phyloP scores from a whole-genome alignment of 2,113 vertebrate species.

The Ptychochromis oligacanthus region DNA sequence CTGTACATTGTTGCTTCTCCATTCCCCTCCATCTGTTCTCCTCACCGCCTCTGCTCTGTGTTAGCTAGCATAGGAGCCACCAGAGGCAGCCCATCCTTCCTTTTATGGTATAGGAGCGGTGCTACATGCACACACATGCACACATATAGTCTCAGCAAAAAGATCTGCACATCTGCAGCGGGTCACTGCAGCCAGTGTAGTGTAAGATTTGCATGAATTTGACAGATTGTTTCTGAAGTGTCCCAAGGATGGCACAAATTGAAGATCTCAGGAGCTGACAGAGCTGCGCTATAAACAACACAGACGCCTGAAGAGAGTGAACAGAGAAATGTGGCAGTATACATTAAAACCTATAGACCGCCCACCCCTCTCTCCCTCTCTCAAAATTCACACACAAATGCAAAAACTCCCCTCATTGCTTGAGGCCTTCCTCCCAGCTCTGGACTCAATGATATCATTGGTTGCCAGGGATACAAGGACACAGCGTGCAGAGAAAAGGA shows the following conservation, averaged over 20 bases:
- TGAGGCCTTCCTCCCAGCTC: slow-evolving; percentile 72
- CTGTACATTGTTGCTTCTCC: slow-evolving; percentile 31
- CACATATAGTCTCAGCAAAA: slow-evolving; percentile 12
- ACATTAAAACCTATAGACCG: neutral
- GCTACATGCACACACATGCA: slow-evolving; percentile 24
- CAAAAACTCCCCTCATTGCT: slow-evolving; percentile 60
- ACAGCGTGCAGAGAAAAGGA: slow-evolving; percentile 67
- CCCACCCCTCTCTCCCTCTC: neutral
- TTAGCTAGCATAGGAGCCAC: slow-evolving; percentile 55
- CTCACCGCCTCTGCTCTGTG: slow-evolving; percentile 41
- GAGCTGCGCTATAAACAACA: neutral
- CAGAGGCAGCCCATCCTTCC: slow-evolving; percentile 69
- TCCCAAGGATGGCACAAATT: neutral
- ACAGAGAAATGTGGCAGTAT: slow-evolving; percentile 15
- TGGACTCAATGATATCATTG: slow-evolving; percentile 78
- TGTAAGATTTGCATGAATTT: slow-evolving; percentile 20
- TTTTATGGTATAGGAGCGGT: slow-evolving; percentile 70
- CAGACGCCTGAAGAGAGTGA: neutral
- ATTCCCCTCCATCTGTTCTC: slow-evolving; percentile 54
- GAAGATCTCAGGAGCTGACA: neutral
- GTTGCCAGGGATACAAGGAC: slow-evolving; percentile 82
- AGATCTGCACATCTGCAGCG: slow-evolving; percentile 53
- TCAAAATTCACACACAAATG: slow-evolving; percentile 52
- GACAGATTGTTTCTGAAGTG: neutral
- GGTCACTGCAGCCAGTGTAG: slow-evolving; percentile 39